Conservation (phyloP, 2,888 invertebrate species). For the Ophioninae sp. region DNA sequence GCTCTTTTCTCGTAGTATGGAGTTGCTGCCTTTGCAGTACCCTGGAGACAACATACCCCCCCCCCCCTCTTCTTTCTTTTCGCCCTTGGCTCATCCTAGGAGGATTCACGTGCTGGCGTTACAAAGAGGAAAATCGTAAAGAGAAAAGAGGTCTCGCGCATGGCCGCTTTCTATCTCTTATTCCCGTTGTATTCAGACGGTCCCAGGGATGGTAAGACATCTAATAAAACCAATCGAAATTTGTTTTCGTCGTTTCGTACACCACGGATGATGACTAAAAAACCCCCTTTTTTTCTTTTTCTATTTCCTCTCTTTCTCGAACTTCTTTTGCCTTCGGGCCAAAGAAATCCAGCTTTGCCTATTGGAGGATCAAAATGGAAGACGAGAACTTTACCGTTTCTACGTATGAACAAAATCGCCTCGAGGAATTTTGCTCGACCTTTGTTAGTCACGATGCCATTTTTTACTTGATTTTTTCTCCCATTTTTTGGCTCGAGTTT, state of each 20-base stretch:
- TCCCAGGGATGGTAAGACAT: constrained; percentile 64
- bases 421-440: constrained; percentile 10
- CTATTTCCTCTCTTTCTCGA: neutral
- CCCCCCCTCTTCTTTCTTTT: neutral
- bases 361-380: constrained; percentile 46
- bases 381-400: constrained; percentile 45
- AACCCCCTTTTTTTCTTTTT: constrained; percentile 14
- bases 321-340: constrained; percentile 36
- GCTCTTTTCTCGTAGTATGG: constrained; percentile 34
- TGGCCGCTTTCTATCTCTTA: neutral
- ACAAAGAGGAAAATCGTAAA: constrained; percentile 68
- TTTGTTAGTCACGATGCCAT: constrained; percentile 18
- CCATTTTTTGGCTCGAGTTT: neutral
- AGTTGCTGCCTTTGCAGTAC: constrained; percentile 30
- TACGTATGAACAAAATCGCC: constrained; percentile 27
- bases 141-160: constrained; percentile 46
- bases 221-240: constrained; percentile 75
- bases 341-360: constrained; percentile 47
- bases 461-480: neutral
- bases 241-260: constrained; percentile 69
- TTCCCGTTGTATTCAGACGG: constrained; percentile 29
- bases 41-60: constrained; percentile 13
- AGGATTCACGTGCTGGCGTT: constrained; percentile 56
- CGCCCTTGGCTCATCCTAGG: constrained; percentile 6
- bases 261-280: constrained; percentile 45